These are phyloP conservation scores for Epsilonema sp. DNA, from an alignment of 2,888 invertebrate genomes.

Conservation along the genomic window DNA sequence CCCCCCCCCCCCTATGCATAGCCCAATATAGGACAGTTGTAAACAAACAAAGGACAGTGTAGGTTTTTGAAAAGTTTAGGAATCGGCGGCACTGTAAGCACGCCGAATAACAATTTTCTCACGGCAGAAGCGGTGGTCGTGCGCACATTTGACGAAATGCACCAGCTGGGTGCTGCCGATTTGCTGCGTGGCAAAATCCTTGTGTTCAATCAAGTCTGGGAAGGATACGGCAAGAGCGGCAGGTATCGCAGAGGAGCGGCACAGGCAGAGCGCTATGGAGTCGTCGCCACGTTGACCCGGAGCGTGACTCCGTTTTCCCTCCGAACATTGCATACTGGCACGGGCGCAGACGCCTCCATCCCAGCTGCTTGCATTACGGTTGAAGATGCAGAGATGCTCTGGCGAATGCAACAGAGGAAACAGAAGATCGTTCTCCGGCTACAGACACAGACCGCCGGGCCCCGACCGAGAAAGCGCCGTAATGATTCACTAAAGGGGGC, in stretches of 20 bases:
- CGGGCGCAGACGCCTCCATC: slow-evolving; percentile 9
- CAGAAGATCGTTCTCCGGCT: slow-evolving; percentile 15
- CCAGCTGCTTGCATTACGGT: slow-evolving; percentile 25
- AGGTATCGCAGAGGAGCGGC: slow-evolving; percentile 15
- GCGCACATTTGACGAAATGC: slow-evolving; percentile 21
- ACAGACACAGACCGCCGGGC: too few relatives aligned
- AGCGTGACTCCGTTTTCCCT: slow-evolving; percentile 30
- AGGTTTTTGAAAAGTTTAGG: too few relatives aligned
- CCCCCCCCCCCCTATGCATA: too few relatives aligned
- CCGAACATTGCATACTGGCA: slow-evolving; percentile 31
- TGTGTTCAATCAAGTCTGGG: slow-evolving; percentile 28
- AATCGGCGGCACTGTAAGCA: too few relatives aligned
- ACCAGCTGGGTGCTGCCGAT: slow-evolving; percentile 13
- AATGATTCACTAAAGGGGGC: too few relatives aligned
- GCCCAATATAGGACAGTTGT: too few relatives aligned
- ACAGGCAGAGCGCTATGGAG: slow-evolving; percentile 27
- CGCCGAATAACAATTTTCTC: too few relatives aligned
- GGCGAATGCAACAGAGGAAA: slow-evolving; percentile 26
- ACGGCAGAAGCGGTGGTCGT: slow-evolving; percentile 30
- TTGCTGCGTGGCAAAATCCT: slow-evolving; percentile 30
- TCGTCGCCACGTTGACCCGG: slow-evolving; percentile 27
- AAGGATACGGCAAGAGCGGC: slow-evolving; percentile 17
- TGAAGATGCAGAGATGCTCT: slow-evolving; percentile 33
- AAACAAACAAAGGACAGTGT: too few relatives aligned
- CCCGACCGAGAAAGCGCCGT: too few relatives aligned